Evolutionary conservation across 2,888 invertebrate species (phyloP).

Genomic region (Adelphocoris suturalis): DNA sequence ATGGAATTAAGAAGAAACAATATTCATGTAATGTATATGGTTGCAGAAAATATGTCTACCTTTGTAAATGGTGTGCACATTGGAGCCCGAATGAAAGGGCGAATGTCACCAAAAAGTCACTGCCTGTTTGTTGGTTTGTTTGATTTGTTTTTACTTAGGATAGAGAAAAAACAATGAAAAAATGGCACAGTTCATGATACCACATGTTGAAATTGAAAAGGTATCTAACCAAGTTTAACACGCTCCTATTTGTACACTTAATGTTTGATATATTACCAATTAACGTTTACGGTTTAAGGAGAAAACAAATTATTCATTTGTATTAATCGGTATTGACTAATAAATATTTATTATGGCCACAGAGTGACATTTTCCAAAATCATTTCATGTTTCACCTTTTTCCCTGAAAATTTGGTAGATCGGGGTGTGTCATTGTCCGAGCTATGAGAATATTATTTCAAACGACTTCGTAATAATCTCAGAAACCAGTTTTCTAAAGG

Average conservation of each 20-base stretch:
- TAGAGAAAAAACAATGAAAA: slow-evolving; percentile 21
- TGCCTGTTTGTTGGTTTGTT: slow-evolving; percentile 48
- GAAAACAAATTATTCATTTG: slow-evolving; percentile 69
- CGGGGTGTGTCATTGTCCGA: neutral
- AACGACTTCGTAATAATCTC: no score
- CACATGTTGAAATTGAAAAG: slow-evolving; percentile 1
- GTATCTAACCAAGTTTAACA: slow-evolving; percentile 69
- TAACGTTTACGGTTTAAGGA: slow-evolving; percentile 60
- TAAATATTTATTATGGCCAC: slow-evolving; percentile 73
- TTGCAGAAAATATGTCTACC: neutral
- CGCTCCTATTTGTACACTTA: slow-evolving; percentile 73
- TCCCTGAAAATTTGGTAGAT: no score
- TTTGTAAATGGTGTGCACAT: slow-evolving; percentile 43
- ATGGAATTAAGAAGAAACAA: neutral
- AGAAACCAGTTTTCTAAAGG: no score
- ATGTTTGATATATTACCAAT: slow-evolving; percentile 72
- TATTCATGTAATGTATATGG: neutral
- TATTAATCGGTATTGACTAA: slow-evolving; percentile 72
- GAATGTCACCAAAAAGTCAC: slow-evolving; percentile 55
- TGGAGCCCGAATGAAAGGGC: slow-evolving; percentile 14
- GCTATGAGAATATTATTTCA: neutral
- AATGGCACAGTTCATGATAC: slow-evolving; percentile 70
- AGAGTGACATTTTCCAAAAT: neutral
- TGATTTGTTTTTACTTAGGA: slow-evolving; percentile 36
- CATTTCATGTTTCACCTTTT: neutral